Evolutionary conservation across 2,113 vertebrate genomes (phyloP), one percentile per base, ranked within the genome.

Genomic region (Probosciger aterrimus): DNA sequence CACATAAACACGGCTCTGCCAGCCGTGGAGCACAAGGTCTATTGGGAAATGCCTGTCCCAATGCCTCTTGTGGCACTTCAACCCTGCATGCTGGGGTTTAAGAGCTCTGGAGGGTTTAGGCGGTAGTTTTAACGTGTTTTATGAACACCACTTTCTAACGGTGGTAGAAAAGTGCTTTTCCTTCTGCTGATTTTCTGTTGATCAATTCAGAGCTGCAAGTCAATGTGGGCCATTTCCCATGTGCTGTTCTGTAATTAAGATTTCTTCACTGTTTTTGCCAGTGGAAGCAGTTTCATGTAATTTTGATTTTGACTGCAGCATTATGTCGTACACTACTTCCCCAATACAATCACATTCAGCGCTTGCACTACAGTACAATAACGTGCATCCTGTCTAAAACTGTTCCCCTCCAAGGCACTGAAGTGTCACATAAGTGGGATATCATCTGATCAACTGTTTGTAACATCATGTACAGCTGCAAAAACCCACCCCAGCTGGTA

Each of bases 1-100:
- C 11, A 0, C 19, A 5, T 76, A 20, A n/a, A 22, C 23, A 10
- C 1, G 1, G 16, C 41, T 83, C 69, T 94, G n/a, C 44, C 43
- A 37, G 18, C 18, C 53, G 37, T 62, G 43, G 19, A 41, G 18
- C 20, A 24, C 2, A 2, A 10, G 7, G 14, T 28, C 65, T 49
- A 0, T 18, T 28, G 41, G 31, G 37, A 67, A 89, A 37, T 24
- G 10, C 28, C 69, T 30, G 9, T 46, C 67, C 27, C 4, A 74
- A 65, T 70, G 33, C 11, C 41, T 69, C 33, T 41, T 39, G 4
- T 47, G n/a, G 7, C 18, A 27, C 39, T 82, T 88, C 28, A 55
- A 0, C 44, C 46, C 49, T 30, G 13, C 1, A 0, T 7, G 37
- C n/a, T 65, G 47, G 24, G 11, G 10, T 70, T 84, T 84, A 62